Percentiles rank a stretch among this genome's conserved stretches.
phyloP scores from a whole-genome alignment of 1,140 invertebrate species.

The Carposina sasakii region DNA sequence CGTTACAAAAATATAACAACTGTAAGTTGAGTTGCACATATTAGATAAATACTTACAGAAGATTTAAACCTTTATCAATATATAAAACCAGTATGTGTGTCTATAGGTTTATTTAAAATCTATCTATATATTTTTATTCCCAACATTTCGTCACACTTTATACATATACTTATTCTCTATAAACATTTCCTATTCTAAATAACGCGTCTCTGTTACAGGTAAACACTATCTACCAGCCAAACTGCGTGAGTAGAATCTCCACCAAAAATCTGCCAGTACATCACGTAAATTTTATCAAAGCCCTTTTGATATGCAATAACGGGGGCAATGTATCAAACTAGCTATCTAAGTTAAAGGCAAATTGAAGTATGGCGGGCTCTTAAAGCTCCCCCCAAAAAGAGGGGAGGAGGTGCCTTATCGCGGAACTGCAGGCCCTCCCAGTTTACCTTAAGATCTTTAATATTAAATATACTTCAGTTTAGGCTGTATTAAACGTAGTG shows the following conservation, averaged over 20 bases:
- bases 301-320: constrained; percentile 67
- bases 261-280: constrained; percentile 28
- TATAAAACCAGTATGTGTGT: too few relatives aligned
- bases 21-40: too few relatives aligned
- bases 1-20: too few relatives aligned
- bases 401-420: constrained; percentile 57
- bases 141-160: too few relatives aligned
- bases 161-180: too few relatives aligned
- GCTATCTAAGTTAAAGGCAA: constrained; percentile 68
- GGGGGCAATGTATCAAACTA: constrained; percentile 67
- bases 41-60: too few relatives aligned
- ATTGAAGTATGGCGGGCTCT: constrained; percentile 68
- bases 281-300: constrained; percentile 47
- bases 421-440: constrained; percentile 63
- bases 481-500: constrained; percentile 48
- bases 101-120: too few relatives aligned
- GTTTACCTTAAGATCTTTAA: constrained; percentile 72
- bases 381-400: constrained; percentile 57
- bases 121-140: too few relatives aligned
- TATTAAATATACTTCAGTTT: constrained; percentile 70
- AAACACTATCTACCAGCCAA: constrained; percentile 8
- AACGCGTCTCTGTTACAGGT: constrained; percentile 37
- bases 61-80: too few relatives aligned
- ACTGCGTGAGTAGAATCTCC: constrained; percentile 20
- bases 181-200: too few relatives aligned